Base-by-base conservation (phyloP, 1,140 invertebrate species). In the Pachypeltis micranthus region DNA sequence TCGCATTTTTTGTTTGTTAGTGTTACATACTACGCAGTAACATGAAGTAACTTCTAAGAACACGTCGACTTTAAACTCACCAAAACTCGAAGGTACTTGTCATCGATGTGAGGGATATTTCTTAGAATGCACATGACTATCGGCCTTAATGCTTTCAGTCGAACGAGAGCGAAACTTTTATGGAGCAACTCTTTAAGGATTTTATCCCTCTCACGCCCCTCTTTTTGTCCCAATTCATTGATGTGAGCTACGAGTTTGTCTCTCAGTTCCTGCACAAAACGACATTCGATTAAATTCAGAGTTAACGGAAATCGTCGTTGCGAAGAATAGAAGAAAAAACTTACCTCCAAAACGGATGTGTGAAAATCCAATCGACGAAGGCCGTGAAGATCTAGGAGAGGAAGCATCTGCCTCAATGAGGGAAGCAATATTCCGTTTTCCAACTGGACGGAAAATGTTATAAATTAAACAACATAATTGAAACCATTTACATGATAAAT, bases 391-490 rank as follows among this genome's bases (percentile, higher is more conserved):
- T 98, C 95, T 2, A 98, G 77, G 21, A 98, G 77, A 7, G 94
- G 94, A 44, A 98, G 74, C 87, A 97, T 96, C 26, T 94, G 92
- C 56, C 91, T 77, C 29, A 98, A 75, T 0, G 93, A 96, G 0
- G 94, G 93, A 34, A 98, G 75, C 34, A 96, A 75, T 67, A 98
- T 94, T 44, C 93, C 92, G 83, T 96, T 96, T 75, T 94, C 88
- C 27, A 91, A 70, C 83, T 88, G 67, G 55, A 79, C 73, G 64
- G 65, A 58, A 24, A 21, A 51, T 44, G 44, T n/a, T 4, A n/a
- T n/a, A n/a, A n/a, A n/a, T n/a, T n/a, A n/a, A n/a, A n/a, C n/a
- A n/a, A n/a, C n/a, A n/a, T n/a, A n/a, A n/a, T n/a, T n/a, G n/a
- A n/a, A n/a, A n/a, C n/a, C n/a, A n/a, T n/a, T n/a, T n/a, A n/a